Conservation (phyloP, 1,140 invertebrate species). For the Monochamus saltuarius region DNA sequence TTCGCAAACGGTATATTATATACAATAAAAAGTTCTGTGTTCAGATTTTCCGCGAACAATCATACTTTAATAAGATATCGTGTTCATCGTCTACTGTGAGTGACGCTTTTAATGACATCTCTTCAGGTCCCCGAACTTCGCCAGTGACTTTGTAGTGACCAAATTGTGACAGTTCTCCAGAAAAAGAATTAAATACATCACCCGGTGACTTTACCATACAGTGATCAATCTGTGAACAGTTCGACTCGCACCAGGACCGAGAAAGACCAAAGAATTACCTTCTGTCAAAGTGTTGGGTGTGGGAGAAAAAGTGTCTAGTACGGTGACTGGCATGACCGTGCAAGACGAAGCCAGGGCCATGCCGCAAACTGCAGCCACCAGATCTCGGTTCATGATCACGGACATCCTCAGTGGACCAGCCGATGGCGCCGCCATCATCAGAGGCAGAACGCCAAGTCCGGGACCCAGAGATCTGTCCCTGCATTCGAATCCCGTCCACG, state of each 20-base stretch:
- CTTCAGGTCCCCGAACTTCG: too few species aligned
- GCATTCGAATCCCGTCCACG: slow-evolving; percentile 46
- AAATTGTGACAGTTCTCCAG: too few species aligned
- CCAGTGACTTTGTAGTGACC: too few species aligned
- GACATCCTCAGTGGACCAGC: slow-evolving; percentile 64
- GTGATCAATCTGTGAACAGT: too few species aligned
- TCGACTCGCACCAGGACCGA: too few species aligned
- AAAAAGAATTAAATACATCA: too few species aligned
- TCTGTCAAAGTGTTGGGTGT: slow-evolving; percentile 45
- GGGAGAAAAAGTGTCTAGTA: slow-evolving; percentile 44
- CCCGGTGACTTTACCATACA: too few species aligned
- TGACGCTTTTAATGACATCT: too few species aligned
- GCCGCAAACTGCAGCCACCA: slow-evolving; percentile 54
- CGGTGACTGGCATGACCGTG: slow-evolving; percentile 53
- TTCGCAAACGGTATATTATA: neutral
- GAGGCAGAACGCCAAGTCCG: slow-evolving; percentile 49
- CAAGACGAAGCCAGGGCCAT: slow-evolving; percentile 51
- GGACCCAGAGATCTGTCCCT: slow-evolving; percentile 50
- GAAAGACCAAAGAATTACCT: neutral
- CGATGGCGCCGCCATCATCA: slow-evolving; percentile 34
- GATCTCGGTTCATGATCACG: slow-evolving; percentile 78
- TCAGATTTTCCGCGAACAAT: too few species aligned
- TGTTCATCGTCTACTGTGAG: too few species aligned
- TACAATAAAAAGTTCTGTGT: neutral
- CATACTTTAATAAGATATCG: too few species aligned